Conservation (phyloP, 1,140 invertebrate species). For the Pristionchus pacificus region DNA sequence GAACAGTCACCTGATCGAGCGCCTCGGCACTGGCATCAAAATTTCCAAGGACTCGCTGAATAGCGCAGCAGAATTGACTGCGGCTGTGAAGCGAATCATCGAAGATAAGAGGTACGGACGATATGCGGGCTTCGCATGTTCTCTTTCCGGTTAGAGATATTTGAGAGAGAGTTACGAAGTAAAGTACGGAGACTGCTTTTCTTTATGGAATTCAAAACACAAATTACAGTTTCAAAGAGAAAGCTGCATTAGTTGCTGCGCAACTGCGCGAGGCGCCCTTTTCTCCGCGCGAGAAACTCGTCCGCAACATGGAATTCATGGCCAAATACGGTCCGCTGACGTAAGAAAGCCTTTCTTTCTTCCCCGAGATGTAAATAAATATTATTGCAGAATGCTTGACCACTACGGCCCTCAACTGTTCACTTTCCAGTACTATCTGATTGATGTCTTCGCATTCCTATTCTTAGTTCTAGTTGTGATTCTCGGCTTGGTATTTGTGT, state of each 20-base stretch:
- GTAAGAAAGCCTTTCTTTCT: background rate
- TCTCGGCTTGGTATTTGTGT: no score
- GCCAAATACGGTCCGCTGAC: background rate
- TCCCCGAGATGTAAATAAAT: background rate
- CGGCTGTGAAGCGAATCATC: no score
- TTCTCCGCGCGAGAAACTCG: background rate
- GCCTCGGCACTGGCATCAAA: background rate
- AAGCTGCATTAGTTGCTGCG: no score
- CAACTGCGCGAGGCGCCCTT: background rate
- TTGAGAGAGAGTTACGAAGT: no score
- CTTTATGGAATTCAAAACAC: no score
- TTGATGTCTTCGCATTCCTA: background rate
- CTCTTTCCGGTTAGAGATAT: no score
- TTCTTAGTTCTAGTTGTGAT: no score
- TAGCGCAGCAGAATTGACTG: no score
- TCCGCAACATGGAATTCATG: background rate
- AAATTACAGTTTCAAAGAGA: no score
- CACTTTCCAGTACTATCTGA: background rate
- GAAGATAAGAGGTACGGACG: no score
- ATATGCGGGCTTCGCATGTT: no score
- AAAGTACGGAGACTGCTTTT: no score
- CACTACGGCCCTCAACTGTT: background rate
- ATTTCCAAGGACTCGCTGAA: background rate
- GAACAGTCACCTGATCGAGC: background rate
- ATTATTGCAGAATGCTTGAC: background rate